A percentile compares a stretch with the other conserved stretches of the same genome.
phyloP scores from a whole-genome alignment of 1,140 invertebrate genomes.

The Drosophila tropicalis region DNA sequence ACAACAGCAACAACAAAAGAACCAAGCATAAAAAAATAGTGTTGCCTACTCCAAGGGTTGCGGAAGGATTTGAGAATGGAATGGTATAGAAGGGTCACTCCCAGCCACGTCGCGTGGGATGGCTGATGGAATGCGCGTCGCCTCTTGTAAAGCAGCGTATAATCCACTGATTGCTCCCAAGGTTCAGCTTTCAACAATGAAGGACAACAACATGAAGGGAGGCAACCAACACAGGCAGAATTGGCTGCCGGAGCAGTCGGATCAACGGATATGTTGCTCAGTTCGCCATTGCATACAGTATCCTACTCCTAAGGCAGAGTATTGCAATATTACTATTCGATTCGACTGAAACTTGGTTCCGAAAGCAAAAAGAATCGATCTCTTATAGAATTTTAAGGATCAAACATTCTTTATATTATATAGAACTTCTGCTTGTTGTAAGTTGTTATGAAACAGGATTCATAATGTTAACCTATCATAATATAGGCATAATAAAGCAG shows the following conservation, averaged over 20 bases:
- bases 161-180: slow-evolving; percentile 80
- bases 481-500: too few species aligned
- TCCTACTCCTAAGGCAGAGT: background rate
- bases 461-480: too few species aligned
- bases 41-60: slow-evolving; percentile 46
- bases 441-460: too few species aligned
- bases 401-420: too few species aligned
- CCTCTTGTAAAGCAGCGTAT: slow-evolving; percentile 64
- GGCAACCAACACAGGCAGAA: slow-evolving; percentile 7
- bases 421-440: too few species aligned
- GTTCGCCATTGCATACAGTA: background rate
- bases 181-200: slow-evolving; percentile 76
- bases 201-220: slow-evolving; percentile 43
- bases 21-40: slow-evolving; percentile 40
- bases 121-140: slow-evolving; percentile 23
- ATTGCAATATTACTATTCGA: background rate
- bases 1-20: slow-evolving; percentile 3
- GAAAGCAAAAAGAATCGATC: too few species aligned
- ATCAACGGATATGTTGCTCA: slow-evolving; percentile 45
- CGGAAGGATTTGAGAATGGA: background rate
- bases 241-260: slow-evolving; percentile 45
- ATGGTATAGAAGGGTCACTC: background rate
- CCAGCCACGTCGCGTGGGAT: slow-evolving; percentile 42
- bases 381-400: too few species aligned
- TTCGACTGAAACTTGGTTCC: background rate